Evolutionary conservation across 2,888 invertebrate species (phyloP), one percentile per base, ranked within the genome.

Genomic region (Thereva unica): DNA sequence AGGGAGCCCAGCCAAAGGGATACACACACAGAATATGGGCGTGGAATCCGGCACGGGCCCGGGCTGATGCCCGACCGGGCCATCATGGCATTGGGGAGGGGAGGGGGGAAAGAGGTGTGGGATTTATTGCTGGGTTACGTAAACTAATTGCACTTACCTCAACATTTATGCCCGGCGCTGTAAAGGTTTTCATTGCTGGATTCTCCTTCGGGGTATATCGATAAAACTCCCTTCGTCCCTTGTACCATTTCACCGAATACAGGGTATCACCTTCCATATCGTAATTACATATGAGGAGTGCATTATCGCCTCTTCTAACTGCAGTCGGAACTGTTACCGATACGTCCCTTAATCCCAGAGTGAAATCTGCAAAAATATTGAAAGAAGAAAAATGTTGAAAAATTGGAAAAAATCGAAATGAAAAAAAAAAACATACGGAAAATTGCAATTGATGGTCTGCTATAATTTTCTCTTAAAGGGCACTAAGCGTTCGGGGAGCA

Each of bases 211-310:
- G 93, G 4, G 90, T 89, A 76, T 86, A 93, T 72, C 93, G 85
- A 82, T 92, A 93, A 83, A 94, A 93, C 82, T 94, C 93, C 73
- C 89, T 84, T 72, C 83, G 85, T 9, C 93, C 93, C 68, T 92
- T 84, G 81, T 93, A 93, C 93, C 92, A 93, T 82, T 93, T 93
- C 70, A 93, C 91, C n/a, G 92, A 87, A 83, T 93, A 93, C 63
- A 93, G 84, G n/a, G 87, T 88, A 53, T 87, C 88, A 35, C 86
- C 87, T 78, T 92, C 89, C 83, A 92, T 86, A 78, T 93, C 90
- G 77, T 93, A 89, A 74, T 87, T 84, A 82, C 93, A 93, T 75
- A 84, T 83, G 77, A 91, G 84, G 73, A 84, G 83, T 52, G 88
- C 89, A 74, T 84, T 85, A 69, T 86, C 84, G 64, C 89, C 89